A percentile compares a stretch with the other conserved stretches of the same genome.
Evolutionary conservation across 2,888 invertebrate genomes (phyloP).

Genomic region (Acanthosoma haemorrhoidale): DNA sequence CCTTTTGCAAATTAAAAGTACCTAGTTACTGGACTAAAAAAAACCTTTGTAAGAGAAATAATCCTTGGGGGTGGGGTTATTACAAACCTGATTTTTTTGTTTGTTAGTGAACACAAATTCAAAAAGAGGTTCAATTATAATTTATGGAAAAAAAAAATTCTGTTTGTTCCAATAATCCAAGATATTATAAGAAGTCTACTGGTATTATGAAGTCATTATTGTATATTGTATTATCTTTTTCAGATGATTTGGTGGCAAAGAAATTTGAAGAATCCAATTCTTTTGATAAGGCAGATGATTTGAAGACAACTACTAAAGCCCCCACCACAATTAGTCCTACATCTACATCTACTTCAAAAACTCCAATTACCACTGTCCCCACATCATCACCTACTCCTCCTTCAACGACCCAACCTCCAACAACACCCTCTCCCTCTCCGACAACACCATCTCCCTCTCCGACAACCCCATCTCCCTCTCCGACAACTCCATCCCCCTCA

Average conservation of each 20-base stretch:
- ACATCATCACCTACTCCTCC: not conserved
- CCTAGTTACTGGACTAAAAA: too few relatives aligned
- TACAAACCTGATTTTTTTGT: not conserved
- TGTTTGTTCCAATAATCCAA: too few relatives aligned
- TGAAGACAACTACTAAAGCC: not conserved
- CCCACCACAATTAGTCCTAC: not conserved
- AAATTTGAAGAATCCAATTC: not conserved
- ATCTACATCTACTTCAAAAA: not conserved
- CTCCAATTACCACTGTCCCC: not conserved
- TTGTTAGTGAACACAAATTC: too few relatives aligned
- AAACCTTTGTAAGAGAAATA: too few relatives aligned
- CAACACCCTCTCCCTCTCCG: slow-evolving; percentile 12
- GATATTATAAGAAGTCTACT: too few relatives aligned
- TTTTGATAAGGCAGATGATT: not conserved
- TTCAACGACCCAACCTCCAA: not conserved
- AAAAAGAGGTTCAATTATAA: too few relatives aligned
- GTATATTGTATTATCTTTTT: too few relatives aligned
- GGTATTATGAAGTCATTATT: too few relatives aligned
- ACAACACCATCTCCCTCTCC: slow-evolving; percentile 11
- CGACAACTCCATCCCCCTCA: not conserved
- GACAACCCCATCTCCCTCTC: not conserved
- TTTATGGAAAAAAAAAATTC: too few relatives aligned
- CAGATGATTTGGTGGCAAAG: too few relatives aligned
- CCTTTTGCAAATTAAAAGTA: too few relatives aligned
- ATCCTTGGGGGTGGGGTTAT: too few relatives aligned